Evolutionary conservation across 2,113 vertebrate genomes (phyloP).

Genomic region (Tor tambroides): DNA sequence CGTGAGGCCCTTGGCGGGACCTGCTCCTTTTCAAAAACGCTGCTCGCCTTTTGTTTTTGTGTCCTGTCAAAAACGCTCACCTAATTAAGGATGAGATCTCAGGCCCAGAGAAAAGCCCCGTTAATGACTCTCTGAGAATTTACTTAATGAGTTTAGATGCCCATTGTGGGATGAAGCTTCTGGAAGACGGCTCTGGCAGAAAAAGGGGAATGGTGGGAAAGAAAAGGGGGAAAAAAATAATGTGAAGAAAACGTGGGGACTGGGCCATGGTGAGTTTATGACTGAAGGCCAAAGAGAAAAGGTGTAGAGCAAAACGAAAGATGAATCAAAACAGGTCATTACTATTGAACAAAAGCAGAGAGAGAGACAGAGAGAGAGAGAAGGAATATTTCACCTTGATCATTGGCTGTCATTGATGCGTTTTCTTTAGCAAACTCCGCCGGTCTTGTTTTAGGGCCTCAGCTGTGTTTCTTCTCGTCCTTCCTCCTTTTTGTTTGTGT

Average conservation of each 20-base stretch:
- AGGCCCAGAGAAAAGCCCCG: slow-evolving; percentile 84
- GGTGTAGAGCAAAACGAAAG: slow-evolving; percentile 77
- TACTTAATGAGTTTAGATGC: slow-evolving; percentile 97
- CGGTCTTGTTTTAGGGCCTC: slow-evolving; percentile 70
- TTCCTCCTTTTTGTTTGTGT: slow-evolving; percentile 81
- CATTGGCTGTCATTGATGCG: slow-evolving; percentile 76
- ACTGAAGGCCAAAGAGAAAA: slow-evolving; percentile 74
- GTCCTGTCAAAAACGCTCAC: slow-evolving; percentile 91
- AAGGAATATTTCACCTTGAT: slow-evolving; percentile 85
- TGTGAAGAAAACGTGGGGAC: not conserved
- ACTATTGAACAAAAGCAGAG: slow-evolving; percentile 74
- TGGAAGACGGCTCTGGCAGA: slow-evolving; percentile 74
- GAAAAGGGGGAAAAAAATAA: not conserved
- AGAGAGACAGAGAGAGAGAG: slow-evolving; percentile 4
- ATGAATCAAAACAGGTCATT: slow-evolving; percentile 81
- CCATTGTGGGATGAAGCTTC: slow-evolving; percentile 89
- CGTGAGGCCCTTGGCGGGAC: slow-evolving; percentile 87
- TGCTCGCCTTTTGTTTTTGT: slow-evolving; percentile 92
- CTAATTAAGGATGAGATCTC: slow-evolving; percentile 98
- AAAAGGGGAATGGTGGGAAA: slow-evolving; percentile 23
- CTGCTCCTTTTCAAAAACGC: slow-evolving; percentile 88
- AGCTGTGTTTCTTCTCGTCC: slow-evolving; percentile 36
- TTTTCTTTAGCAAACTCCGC: slow-evolving; percentile 89
- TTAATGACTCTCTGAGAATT: slow-evolving; percentile 94
- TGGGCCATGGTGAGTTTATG: slow-evolving; percentile 62